Evolutionary conservation across 2,113 vertebrate genomes (phyloP).

Genomic region (Archilochus colubris): DNA sequence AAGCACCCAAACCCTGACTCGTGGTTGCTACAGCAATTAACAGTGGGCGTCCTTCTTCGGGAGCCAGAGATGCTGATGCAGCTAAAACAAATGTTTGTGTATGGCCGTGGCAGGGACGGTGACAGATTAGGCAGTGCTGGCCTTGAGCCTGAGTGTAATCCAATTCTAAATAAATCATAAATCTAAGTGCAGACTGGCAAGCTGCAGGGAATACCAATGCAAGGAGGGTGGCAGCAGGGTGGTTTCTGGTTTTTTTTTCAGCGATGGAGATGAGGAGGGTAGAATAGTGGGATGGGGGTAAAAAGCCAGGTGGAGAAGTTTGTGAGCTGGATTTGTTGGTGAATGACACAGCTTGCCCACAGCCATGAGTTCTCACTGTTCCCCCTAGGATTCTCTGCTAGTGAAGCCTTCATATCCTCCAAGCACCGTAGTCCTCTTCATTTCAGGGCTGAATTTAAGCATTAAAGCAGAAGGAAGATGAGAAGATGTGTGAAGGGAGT

Average conservation of each 20-base stretch:
- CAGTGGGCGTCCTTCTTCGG: slow-evolving; percentile 55
- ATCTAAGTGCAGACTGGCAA: slow-evolving; percentile 66
- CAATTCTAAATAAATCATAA: slow-evolving; percentile 82
- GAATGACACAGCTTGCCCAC: neutral
- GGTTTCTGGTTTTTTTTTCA: slow-evolving; percentile 20
- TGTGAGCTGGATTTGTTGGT: neutral
- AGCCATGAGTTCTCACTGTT: neutral
- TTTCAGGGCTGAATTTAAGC: neutral
- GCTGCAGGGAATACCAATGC: slow-evolving; percentile 66
- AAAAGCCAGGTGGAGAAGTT: neutral
- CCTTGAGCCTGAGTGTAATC: slow-evolving; percentile 76
- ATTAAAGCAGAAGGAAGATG: neutral
- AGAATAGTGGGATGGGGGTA: neutral
- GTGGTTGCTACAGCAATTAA: slow-evolving; percentile 77
- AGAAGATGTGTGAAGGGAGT: neutral
- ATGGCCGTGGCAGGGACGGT: slow-evolving; percentile 62
- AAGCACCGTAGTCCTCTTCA: neutral
- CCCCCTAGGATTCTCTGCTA: neutral
- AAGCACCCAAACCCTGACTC: neutral
- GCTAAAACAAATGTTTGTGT: slow-evolving; percentile 81
- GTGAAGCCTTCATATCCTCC: neutral
- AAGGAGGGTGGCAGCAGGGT: neutral
- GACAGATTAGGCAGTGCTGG: slow-evolving; percentile 78
- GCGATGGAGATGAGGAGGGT: neutral
- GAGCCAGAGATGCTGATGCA: slow-evolving; percentile 77